phyloP scores from a whole-genome alignment of 2,888 invertebrate species.

The Tipula vernalis region DNA sequence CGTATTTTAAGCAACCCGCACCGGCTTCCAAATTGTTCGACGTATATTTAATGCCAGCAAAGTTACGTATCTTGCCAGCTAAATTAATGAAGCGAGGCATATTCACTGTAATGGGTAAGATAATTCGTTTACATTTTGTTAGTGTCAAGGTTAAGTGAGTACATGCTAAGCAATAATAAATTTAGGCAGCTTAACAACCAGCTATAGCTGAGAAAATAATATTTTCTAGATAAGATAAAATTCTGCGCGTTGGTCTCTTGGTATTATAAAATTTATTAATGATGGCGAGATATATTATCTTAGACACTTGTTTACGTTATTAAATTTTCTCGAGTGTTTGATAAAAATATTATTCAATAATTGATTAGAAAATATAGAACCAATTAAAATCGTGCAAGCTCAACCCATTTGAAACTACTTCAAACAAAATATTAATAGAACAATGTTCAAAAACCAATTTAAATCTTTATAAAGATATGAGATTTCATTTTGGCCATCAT shows the following conservation, averaged over 20 bases:
- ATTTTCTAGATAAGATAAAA: background rate
- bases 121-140: background rate
- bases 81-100: constrained; percentile 56
- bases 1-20: constrained; percentile 42
- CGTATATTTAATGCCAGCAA: constrained; percentile 75
- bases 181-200: background rate
- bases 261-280: background rate
- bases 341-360: background rate
- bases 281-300: background rate
- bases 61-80: constrained; percentile 54
- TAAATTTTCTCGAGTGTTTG: background rate
- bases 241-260: background rate
- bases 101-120: constrained; percentile 42
- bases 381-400: too few relatives aligned
- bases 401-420: too few relatives aligned
- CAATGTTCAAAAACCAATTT: too few relatives aligned
- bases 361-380: background rate
- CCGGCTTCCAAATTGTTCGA: constrained; percentile 58
- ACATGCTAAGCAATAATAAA: background rate
- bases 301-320: background rate
- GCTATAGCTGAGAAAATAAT: background rate
- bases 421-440: too few relatives aligned
- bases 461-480: background rate
- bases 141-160: background rate
- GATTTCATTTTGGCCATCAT: background rate